phyloP scores from a whole-genome alignment of 2,797 vertebrate genomes.

The Semaprochilodus insignis region DNA sequence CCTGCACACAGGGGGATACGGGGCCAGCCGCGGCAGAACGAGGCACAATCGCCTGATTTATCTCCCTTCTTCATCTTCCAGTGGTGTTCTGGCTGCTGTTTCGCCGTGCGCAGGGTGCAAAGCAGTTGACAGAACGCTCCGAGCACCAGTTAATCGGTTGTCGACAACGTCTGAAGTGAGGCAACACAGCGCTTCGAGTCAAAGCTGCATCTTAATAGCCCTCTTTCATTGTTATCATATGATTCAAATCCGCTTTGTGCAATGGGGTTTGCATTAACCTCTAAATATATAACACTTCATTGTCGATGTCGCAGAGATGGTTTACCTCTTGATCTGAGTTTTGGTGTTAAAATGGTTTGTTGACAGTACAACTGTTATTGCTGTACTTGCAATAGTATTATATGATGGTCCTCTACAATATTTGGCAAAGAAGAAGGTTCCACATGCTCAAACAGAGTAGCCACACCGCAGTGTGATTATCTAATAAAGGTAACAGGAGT shows the following conservation, averaged over 20 bases:
- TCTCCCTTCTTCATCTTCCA: constrained; percentile 78
- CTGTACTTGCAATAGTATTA: neutral
- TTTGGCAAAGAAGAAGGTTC: neutral
- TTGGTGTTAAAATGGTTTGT: neutral
- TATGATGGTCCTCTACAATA: neutral
- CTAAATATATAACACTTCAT: constrained; percentile 30
- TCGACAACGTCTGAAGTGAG: constrained; percentile 70
- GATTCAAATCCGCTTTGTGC: constrained; percentile 30
- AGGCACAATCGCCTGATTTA: constrained; percentile 74
- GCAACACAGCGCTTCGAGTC: constrained; percentile 58
- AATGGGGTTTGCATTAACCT: constrained; percentile 16
- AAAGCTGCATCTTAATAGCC: constrained; percentile 56
- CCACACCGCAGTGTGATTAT: neutral
- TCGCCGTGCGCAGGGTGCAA: constrained; percentile 71
- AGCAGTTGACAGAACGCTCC: constrained; percentile 74
- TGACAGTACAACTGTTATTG: neutral
- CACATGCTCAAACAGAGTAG: neutral
- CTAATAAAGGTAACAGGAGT: neutral
- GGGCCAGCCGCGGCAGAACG: constrained; percentile 72
- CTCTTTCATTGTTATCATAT: constrained; percentile 48
- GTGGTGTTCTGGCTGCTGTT: constrained; percentile 69
- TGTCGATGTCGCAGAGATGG: neutral
- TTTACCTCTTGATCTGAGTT: neutral
- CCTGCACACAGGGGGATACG: constrained; percentile 71
- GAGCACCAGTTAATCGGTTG: constrained; percentile 78